A percentile compares a stretch with the other conserved stretches of the same genome.
These are phyloP conservation scores for Allygus modestus DNA, from an alignment of 2,888 invertebrate genomes.

Conservation along the genomic window DNA sequence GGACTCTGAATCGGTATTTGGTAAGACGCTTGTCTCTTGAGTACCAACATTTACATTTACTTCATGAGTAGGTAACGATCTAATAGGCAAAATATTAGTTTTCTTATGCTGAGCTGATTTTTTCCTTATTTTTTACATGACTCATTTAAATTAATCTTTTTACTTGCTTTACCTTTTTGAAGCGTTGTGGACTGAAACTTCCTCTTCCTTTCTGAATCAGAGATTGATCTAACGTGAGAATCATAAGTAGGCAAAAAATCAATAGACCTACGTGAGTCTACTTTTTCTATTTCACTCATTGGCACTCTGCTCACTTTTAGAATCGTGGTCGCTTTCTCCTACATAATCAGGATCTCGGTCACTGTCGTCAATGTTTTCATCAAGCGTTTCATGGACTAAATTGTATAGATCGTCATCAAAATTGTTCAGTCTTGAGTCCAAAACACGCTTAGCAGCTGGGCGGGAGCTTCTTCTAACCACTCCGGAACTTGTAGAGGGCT, in stretches of 20 bases:
- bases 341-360: slow-evolving; percentile 49
- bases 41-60: slow-evolving; percentile 36
- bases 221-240: not conserved
- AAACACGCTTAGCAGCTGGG: slow-evolving; percentile 9
- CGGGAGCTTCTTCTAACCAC: slow-evolving; percentile 1
- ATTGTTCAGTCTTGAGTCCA: not conserved
- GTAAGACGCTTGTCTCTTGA: slow-evolving; percentile 41
- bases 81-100: slow-evolving; percentile 34
- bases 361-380: slow-evolving; percentile 29
- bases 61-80: slow-evolving; percentile 24
- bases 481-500: slow-evolving; percentile 2
- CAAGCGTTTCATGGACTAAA: slow-evolving; percentile 12
- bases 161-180: slow-evolving; percentile 35
- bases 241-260: too few species aligned
- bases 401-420: not conserved
- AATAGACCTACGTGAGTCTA: not conserved
- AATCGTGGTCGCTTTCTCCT: slow-evolving; percentile 46
- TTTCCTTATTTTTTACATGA: slow-evolving; percentile 35
- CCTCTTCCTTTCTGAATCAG: slow-evolving; percentile 23
- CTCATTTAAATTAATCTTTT: slow-evolving; percentile 57
- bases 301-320: slow-evolving; percentile 51
- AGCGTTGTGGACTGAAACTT: slow-evolving; percentile 47
- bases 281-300: not conserved
- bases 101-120: slow-evolving; percentile 36
- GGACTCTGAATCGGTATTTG: slow-evolving; percentile 41